Conservation (phyloP, 2,797 vertebrate genomes). For the Falco biarmicus region DNA sequence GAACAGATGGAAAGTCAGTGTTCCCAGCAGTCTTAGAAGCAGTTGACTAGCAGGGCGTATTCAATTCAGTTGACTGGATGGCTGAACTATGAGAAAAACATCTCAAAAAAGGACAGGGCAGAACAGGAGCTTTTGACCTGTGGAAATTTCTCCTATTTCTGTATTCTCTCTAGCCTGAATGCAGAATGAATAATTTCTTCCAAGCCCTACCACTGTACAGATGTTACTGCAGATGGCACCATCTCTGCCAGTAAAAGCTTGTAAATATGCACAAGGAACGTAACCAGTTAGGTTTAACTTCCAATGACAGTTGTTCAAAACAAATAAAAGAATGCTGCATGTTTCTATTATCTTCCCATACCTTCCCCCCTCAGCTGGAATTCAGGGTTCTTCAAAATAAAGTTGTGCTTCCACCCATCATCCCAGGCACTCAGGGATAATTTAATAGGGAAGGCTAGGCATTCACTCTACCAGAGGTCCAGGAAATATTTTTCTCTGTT, state of each 20-base stretch:
- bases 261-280: background rate
- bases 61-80: background rate
- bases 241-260: background rate
- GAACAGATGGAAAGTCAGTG: background rate
- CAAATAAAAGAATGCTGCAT: background rate
- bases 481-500: constrained; percentile 6
- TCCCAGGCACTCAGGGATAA: background rate
- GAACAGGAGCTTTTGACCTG: background rate
- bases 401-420: background rate
- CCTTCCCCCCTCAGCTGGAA: background rate
- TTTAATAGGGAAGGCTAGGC: background rate
- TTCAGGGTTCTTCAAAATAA: background rate
- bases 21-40: background rate
- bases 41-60: background rate
- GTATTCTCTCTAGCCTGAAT: background rate
- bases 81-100: background rate
- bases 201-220: background rate
- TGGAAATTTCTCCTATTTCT: background rate
- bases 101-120: background rate
- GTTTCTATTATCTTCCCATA: background rate
- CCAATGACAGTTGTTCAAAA: background rate
- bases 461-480: background rate
- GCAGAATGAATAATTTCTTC: background rate
- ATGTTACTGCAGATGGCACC: background rate
- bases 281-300: background rate